Evolutionary conservation across 1,140 invertebrate species (phyloP).

Genomic region (Uloborus diversus): DNA sequence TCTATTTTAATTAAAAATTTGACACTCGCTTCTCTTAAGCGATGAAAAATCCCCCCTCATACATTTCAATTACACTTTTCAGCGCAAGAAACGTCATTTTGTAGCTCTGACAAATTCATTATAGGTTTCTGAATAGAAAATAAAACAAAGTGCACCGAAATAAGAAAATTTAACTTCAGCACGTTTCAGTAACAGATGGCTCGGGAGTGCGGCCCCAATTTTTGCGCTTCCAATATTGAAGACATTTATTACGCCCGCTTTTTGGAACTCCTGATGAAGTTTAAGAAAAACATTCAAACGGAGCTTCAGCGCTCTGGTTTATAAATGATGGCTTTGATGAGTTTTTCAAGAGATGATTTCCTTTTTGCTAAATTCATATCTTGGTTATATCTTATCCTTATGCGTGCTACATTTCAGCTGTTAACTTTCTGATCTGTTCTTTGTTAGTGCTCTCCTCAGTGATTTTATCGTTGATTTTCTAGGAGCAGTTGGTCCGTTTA

Average conservation of each 20-base stretch:
- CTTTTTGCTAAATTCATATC: no score
- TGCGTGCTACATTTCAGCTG: no score
- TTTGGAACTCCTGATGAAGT: not conserved
- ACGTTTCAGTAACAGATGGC: conserved; percentile 17
- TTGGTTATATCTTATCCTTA: no score
- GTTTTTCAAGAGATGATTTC: no score
- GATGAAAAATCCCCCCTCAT: conserved; percentile 19
- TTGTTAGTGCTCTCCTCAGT: no score
- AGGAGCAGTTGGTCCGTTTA: no score
- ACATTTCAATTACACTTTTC: conserved; percentile 43
- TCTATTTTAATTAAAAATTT: conserved; percentile 37
- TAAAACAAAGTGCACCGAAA: not conserved
- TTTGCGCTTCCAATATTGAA: not conserved
- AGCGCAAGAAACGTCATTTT: conserved; percentile 21
- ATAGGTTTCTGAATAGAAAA: not conserved
- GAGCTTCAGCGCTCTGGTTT: not conserved
- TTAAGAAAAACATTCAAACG: not conserved
- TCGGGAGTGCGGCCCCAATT: not conserved
- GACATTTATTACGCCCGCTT: conserved; percentile 5
- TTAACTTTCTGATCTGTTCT: no score
- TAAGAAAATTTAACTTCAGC: not conserved
- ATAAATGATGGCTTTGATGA: no score
- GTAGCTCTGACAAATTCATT: conserved; percentile 5
- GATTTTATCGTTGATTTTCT: no score
- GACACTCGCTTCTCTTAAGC: not conserved